Conservation (phyloP, 1,140 invertebrate species). For the Dendroctonus valens region DNA sequence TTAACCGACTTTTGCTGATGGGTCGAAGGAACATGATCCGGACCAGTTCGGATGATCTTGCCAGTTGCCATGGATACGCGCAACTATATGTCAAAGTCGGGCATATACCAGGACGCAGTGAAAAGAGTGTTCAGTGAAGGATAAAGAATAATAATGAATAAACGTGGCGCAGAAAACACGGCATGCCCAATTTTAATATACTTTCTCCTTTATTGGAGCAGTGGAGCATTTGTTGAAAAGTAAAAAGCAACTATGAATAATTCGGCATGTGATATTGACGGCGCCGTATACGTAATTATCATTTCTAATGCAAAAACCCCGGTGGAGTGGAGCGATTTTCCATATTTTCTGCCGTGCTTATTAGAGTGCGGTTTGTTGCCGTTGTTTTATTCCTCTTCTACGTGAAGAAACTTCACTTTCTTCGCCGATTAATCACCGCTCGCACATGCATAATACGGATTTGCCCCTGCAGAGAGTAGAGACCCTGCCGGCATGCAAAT, state of each 20-base stretch:
- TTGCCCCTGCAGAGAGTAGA: too few relatives aligned
- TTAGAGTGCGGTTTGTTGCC: constrained; percentile 4
- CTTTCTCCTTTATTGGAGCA: constrained; percentile 19
- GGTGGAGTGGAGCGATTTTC: not conserved
- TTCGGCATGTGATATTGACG: constrained; percentile 10
- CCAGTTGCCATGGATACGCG: too few relatives aligned
- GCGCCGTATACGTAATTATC: not conserved
- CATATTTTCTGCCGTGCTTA: constrained; percentile 5
- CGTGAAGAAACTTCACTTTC: constrained; percentile 15
- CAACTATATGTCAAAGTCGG: too few relatives aligned
- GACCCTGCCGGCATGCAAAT: too few relatives aligned
- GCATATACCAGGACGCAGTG: too few relatives aligned
- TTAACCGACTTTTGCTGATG: constrained; percentile 16
- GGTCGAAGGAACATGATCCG: too few relatives aligned
- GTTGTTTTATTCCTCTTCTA: constrained; percentile 1
- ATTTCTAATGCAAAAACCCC: constrained; percentile 20
- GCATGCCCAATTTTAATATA: not conserved
- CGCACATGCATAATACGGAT: too few relatives aligned
- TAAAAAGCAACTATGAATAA: constrained; percentile 18
- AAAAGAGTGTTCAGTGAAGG: not conserved
- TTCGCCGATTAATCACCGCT: not conserved
- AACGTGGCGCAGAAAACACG: too few relatives aligned
- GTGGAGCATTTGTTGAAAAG: constrained; percentile 12
- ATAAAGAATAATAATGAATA: not conserved
- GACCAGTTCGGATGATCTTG: too few relatives aligned